These are phyloP conservation scores for Diplolepis rosae DNA, from an alignment of 2,888 invertebrate species.

Conservation along the genomic window DNA sequence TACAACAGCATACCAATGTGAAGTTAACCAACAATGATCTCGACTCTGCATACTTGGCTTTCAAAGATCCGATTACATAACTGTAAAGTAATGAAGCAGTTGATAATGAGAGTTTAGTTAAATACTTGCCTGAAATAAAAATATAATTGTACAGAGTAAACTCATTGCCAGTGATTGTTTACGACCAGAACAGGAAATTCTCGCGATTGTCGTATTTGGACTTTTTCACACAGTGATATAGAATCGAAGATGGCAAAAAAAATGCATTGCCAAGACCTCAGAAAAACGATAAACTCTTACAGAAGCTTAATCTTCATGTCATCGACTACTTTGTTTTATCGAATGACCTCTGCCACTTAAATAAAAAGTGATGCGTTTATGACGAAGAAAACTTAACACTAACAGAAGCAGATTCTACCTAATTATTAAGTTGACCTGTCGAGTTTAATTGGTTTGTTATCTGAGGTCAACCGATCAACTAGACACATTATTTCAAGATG, in stretches of 20 bases:
- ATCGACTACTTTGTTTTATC: conserved; percentile 25
- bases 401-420: conserved; percentile 37
- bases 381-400: conserved; percentile 15
- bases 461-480: conserved; percentile 55
- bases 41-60: conserved; percentile 34
- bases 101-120: conserved; percentile 18
- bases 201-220: background rate
- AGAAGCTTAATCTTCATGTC: conserved; percentile 16
- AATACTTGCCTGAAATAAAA: background rate
- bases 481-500: conserved; percentile 49
- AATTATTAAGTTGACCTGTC: conserved; percentile 62
- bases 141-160: background rate
- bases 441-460: conserved; percentile 64
- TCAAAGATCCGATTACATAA: conserved; percentile 43
- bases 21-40: conserved; percentile 40
- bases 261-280: background rate
- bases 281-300: conserved; percentile 25
- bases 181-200: background rate
- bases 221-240: conserved; percentile 7
- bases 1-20: conserved; percentile 37
- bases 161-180: background rate
- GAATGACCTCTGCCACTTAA: conserved; percentile 29
- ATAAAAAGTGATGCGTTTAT: conserved; percentile 14
- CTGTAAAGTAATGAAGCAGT: conserved; percentile 38
- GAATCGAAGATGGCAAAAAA: background rate